Evolutionary conservation across 2,113 vertebrate species (phyloP).

Genomic region (Microtus richardsoni): DNA sequence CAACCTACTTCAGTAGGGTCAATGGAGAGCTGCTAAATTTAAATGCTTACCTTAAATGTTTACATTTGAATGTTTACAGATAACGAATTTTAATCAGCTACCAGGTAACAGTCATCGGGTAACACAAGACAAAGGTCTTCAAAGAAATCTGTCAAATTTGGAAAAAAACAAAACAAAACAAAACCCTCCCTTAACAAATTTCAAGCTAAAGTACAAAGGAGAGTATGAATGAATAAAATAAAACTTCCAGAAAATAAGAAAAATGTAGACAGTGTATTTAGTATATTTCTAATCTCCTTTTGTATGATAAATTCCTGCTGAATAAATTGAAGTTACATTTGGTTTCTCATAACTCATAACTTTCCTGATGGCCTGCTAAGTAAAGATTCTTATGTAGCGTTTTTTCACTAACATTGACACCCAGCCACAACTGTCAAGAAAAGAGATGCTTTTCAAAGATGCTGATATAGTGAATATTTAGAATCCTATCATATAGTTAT

Average conservation of each 20-base stretch:
- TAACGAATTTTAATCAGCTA: slow-evolving; percentile 41
- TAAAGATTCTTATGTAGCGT: slow-evolving; percentile 70
- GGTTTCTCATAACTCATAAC: slow-evolving; percentile 76
- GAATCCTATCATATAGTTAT: slow-evolving; percentile 47
- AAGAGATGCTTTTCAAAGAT: slow-evolving; percentile 68
- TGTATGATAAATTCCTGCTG: slow-evolving; percentile 74
- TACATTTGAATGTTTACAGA: slow-evolving; percentile 17
- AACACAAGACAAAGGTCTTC: slow-evolving; percentile 30
- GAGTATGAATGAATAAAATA: slow-evolving; percentile 67
- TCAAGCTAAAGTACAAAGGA: slow-evolving; percentile 68
- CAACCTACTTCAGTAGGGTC: slow-evolving; percentile 4
- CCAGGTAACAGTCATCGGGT: neutral
- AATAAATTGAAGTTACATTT: slow-evolving; percentile 82
- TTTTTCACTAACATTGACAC: slow-evolving; percentile 68
- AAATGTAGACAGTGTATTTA: slow-evolving; percentile 71
- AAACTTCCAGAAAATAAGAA: slow-evolving; percentile 43
- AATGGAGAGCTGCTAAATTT: neutral
- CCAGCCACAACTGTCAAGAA: slow-evolving; percentile 50
- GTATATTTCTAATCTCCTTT: slow-evolving; percentile 72
- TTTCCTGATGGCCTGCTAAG: slow-evolving; percentile 73
- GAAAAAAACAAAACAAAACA: slow-evolving; percentile 57
- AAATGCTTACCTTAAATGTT: neutral
- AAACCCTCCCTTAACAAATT: slow-evolving; percentile 7
- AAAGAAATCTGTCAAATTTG: slow-evolving; percentile 16
- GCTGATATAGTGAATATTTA: slow-evolving; percentile 52